Base-by-base conservation (phyloP, 2,797 vertebrate genomes). In the Aselliscus stoliczkanus region DNA sequence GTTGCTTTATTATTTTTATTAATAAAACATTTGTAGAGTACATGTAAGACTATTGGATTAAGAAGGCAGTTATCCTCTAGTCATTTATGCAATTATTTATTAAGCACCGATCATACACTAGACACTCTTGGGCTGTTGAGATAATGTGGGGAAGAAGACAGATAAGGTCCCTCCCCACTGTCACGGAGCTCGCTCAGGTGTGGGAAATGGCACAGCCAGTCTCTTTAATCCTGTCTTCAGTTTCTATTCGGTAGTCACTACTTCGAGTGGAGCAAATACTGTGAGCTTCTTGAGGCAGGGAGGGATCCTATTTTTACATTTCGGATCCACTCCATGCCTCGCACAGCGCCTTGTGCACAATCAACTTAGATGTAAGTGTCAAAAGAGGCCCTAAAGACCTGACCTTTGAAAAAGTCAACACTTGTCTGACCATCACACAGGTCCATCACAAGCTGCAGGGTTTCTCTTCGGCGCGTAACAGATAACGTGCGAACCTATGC, bases 301-400 rank as follows among this genome's bases (percentile, higher is more conserved):
- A 90, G 29, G 54, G 34, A 82, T 85, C 60, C 34, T 77, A 50
- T 64, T 93, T 95, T 85, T 69, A 95, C 72, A 69, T 88, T 90
- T 82, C 87, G 52, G 62, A 93, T 75, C 31, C 72, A 70, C 79
- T 93, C 44, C 2, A n/a, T 34, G 75, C 15, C 58, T 82, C 77
- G 54, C 62, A 73, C n/a, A 56, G 58, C 60, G 91, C 44, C 58
- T 76, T 39, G 42, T 67, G 83, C 88, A 37, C 85, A 75, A 81
- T 77, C 56, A 60, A 81, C 54, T 56, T 29, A 47, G 47, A 82
- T 90, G 58, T 84, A 52, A 7, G 12, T 13, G 47, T 96, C 62
- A 96, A 94, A 95, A 84, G 0, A 79, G 54, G 76, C 34, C 83
- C 69, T n/a, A 56, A 73, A 95, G 64, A 88, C 52, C 47, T 92